phyloP scores from a whole-genome alignment of 2,888 invertebrate genomes.

The Pecten maximus region DNA sequence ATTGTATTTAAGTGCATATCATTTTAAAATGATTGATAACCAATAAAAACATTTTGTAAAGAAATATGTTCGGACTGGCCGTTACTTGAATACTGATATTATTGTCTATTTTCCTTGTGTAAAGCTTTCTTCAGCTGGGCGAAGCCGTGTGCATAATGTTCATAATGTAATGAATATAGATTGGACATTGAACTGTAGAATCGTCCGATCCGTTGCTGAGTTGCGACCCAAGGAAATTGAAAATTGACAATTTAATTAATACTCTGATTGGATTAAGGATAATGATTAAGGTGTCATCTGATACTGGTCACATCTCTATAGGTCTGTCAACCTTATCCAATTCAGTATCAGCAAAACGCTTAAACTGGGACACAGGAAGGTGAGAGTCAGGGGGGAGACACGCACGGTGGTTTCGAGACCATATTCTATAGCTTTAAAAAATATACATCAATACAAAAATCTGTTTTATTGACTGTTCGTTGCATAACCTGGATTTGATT shows the following conservation, averaged over 20 bases:
- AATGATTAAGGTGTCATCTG: not conserved
- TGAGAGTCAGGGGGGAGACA: too few relatives aligned
- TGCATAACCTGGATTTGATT: too few relatives aligned
- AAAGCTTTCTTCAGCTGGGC: not conserved
- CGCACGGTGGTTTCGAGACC: too few relatives aligned
- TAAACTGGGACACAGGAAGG: not conserved
- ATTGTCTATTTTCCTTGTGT: too few relatives aligned
- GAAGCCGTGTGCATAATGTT: not conserved
- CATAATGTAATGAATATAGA: not conserved
- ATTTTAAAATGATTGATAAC: too few relatives aligned
- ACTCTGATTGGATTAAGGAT: conserved; percentile 19
- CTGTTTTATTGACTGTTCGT: too few relatives aligned
- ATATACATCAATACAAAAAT: too few relatives aligned
- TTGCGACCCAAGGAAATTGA: conserved; percentile 20
- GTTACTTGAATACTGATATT: too few relatives aligned
- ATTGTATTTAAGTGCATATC: not conserved
- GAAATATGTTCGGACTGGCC: not conserved
- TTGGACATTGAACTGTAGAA: not conserved
- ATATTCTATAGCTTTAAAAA: too few relatives aligned
- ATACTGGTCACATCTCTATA: not conserved
- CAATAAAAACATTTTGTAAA: not conserved
- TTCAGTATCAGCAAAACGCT: not conserved
- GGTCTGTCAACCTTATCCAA: not conserved
- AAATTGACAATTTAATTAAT: conserved; percentile 35
- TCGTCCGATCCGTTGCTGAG: not conserved